Conservation (phyloP, 2,888 invertebrate species). For the Andrena praecox region DNA sequence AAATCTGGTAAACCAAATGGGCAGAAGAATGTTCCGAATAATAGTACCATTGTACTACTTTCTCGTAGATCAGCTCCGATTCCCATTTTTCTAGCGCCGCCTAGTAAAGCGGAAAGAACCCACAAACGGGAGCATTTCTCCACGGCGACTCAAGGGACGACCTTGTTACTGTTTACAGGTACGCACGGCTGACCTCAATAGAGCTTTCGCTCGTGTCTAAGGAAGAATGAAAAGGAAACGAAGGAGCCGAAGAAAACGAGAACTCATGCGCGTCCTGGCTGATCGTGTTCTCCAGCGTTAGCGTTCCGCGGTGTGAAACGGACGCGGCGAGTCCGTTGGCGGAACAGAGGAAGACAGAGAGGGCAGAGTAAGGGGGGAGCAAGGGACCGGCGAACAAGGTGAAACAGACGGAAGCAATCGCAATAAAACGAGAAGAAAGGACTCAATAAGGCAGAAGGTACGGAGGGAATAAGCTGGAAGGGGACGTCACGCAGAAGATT, state of each 20-base stretch:
- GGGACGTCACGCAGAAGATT: not conserved
- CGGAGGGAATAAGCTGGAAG: conserved; percentile 11
- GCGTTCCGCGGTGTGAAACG: conserved; percentile 33
- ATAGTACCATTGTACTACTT: no score
- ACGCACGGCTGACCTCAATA: conserved; percentile 41
- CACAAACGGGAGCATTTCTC: conserved; percentile 1
- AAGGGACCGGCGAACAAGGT: not conserved
- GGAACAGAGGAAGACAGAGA: not conserved
- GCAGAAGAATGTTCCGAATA: no score
- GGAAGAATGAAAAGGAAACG: conserved; percentile 67
- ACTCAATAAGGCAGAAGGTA: conserved; percentile 14
- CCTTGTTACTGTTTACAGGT: conserved; percentile 58
- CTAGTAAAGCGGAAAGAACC: conserved; percentile 1
- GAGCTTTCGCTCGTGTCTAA: conserved; percentile 48
- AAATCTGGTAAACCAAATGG: no score
- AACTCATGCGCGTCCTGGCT: conserved; percentile 41
- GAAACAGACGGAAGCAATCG: not conserved
- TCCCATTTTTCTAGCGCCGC: not conserved
- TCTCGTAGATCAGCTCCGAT: not conserved
- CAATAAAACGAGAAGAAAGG: not conserved
- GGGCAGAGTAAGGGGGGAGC: no score
- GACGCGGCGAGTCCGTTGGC: not conserved
- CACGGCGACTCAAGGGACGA: conserved; percentile 17
- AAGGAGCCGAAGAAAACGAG: conserved; percentile 60
- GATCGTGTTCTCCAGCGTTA: conserved; percentile 34